Percentiles rank a stretch among this genome's conserved stretches.
Conservation (phyloP, 2,113 vertebrate species). For the Conger conger region DNA sequence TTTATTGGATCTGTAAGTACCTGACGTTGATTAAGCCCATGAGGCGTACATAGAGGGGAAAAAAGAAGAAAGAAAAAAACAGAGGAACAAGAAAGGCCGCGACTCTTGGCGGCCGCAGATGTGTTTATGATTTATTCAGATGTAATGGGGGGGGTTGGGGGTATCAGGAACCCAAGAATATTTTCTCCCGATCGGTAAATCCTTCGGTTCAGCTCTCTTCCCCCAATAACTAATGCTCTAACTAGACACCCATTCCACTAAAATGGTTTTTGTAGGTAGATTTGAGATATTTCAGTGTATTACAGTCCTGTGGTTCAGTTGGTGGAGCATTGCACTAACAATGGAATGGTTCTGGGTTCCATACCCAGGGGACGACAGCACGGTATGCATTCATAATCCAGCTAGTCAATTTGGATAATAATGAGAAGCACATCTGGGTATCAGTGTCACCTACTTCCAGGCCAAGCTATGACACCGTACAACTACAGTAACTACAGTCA, state of each 20-base stretch:
- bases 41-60: conserved; percentile 14
- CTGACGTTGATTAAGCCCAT: conserved; percentile 76
- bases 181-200: background rate
- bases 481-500: background rate
- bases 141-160: background rate
- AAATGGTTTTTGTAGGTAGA: too few species aligned
- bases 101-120: background rate
- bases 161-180: background rate
- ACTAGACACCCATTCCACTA: background rate
- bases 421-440: too few species aligned
- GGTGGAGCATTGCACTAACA: too few species aligned
- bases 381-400: too few species aligned
- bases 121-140: conserved; percentile 14
- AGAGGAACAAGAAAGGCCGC: background rate
- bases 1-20: conserved; percentile 78
- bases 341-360: too few species aligned
- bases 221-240: background rate
- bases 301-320: too few species aligned
- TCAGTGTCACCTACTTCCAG: too few species aligned
- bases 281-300: too few species aligned
- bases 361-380: too few species aligned
- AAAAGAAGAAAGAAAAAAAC: background rate
- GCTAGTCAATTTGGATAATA: too few species aligned
- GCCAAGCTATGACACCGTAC: background rate
- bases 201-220: too few species aligned